Evolutionary conservation across 1,140 invertebrate species (phyloP), one percentile per base, ranked within the genome.

Genomic region (Zophobas morio): DNA sequence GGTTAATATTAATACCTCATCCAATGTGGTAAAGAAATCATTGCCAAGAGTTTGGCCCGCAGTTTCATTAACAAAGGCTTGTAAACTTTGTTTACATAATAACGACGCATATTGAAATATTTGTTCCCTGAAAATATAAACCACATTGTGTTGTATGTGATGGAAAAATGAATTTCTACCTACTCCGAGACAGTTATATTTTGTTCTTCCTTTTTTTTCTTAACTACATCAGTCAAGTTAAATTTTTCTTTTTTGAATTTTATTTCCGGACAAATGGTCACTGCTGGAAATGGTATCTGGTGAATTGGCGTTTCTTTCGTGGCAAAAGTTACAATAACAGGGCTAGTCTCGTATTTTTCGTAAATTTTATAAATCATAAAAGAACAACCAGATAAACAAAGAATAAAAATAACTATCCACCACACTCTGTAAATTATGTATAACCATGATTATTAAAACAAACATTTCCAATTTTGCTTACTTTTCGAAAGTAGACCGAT

Each of bases 241-340:
- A 51, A 20, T 51, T 6, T 6, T 20, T 20, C 4, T 20, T 51
- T 51, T 4, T n/a, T 20, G n/a, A 20, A 51, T 51, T 51, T 51
- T 20, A 20, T 20, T 51, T 51, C 49, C 2, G 49, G 49, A 51
- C 49, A 90, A 51, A 90, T 88, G 1, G 89, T 89, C 4, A 90
- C 85, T 0, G 89, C 88, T 1, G 89, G 89, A 81, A 90, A 90
- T 0, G 89, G 89, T 49, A 90, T 88, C 74, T 88, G 85, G 85
- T 88, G 89, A 37, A 90, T 87, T 1, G 88, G 87, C 1, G 87
- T 89, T 4, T 88, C 85, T 60, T 86, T 85, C 20, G 88, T 87
- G 0, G 87, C 86, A 81, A 90, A 90, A 70, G 88, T 88, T 0
- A 90, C 88, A 39, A 90, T 89, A 1, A 90, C 88, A 1, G 89